Evolutionary conservation across 2,888 invertebrate genomes (phyloP).

Genomic region (Lapara coniferarum): DNA sequence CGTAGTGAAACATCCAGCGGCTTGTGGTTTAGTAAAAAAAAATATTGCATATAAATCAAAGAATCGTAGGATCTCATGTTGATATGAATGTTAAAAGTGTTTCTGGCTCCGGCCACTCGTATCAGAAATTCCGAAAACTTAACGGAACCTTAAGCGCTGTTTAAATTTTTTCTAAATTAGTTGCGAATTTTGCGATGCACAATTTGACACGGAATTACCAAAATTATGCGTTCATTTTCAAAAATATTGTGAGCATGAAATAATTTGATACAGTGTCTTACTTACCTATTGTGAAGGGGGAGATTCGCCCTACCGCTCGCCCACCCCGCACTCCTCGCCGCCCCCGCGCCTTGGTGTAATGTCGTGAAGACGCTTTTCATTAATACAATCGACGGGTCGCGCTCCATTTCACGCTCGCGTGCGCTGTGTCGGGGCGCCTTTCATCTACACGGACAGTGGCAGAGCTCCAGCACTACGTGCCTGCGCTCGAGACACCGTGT

Average conservation of each 20-base stretch:
- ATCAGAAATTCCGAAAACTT: no score
- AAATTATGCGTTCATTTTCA: background rate
- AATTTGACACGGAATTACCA: background rate
- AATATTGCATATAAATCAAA: no score
- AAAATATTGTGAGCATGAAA: conserved; percentile 11
- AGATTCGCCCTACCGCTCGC: background rate
- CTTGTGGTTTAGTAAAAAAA: no score
- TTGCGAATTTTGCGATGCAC: background rate
- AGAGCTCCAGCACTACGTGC: background rate
- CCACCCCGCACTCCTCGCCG: background rate
- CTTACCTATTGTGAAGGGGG: background rate
- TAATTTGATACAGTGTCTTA: conserved; percentile 12
- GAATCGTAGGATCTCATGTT: no score
- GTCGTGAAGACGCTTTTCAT: conserved; percentile 66
- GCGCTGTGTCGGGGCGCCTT: conserved; percentile 22
- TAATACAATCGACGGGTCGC: conserved; percentile 57
- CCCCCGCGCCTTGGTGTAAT: conserved; percentile 26
- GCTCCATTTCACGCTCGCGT: conserved; percentile 50
- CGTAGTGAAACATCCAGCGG: no score
- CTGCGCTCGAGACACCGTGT: background rate
- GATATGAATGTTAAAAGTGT: no score
- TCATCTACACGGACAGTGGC: background rate
- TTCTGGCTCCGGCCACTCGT: no score
- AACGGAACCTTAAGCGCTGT: no score
- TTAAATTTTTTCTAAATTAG: background rate